Conservation (phyloP, 2,888 invertebrate genomes). For the Hoplodrina ambigua region DNA sequence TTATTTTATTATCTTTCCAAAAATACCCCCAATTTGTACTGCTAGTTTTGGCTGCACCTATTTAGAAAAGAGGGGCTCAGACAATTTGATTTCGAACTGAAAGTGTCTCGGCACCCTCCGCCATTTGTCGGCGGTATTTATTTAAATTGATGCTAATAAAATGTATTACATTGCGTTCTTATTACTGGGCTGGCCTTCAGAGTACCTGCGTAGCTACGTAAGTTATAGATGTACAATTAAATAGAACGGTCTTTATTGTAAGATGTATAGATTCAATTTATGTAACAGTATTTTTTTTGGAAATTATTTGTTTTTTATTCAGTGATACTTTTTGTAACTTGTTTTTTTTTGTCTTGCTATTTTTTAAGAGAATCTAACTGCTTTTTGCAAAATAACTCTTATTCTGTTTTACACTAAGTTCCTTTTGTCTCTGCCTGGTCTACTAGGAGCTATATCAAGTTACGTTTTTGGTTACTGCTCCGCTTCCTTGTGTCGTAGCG, state of each 20-base stretch:
- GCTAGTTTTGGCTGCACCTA: conserved; percentile 48
- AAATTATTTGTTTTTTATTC: not conserved
- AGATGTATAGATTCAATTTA: not conserved
- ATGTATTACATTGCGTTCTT: conserved; percentile 64
- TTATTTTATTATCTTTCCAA: conserved; percentile 18
- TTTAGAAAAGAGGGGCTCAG: conserved; percentile 48
- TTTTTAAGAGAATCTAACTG: not conserved
- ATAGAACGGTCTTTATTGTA: conserved; percentile 2
- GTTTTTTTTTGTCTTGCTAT: not conserved
- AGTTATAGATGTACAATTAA: conserved; percentile 19
- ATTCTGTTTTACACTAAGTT: too few species aligned
- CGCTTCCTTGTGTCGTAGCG: too few species aligned
- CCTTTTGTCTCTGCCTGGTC: too few species aligned
- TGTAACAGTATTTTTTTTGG: not conserved
- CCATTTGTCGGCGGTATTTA: conserved; percentile 57
- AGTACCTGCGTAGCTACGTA: conserved; percentile 30
- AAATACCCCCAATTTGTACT: conserved; percentile 37
- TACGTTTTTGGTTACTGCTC: too few species aligned
- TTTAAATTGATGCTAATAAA: conserved; percentile 68
- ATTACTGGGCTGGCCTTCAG: conserved; percentile 26
- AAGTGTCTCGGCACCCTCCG: conserved; percentile 52
- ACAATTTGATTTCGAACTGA: conserved; percentile 57
- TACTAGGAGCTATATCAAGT: too few species aligned
- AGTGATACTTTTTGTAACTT: not conserved
- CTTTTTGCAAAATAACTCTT: not conserved